Evolutionary conservation across 2,888 invertebrate genomes (phyloP).

Genomic region (Leptinotarsa juncta): DNA sequence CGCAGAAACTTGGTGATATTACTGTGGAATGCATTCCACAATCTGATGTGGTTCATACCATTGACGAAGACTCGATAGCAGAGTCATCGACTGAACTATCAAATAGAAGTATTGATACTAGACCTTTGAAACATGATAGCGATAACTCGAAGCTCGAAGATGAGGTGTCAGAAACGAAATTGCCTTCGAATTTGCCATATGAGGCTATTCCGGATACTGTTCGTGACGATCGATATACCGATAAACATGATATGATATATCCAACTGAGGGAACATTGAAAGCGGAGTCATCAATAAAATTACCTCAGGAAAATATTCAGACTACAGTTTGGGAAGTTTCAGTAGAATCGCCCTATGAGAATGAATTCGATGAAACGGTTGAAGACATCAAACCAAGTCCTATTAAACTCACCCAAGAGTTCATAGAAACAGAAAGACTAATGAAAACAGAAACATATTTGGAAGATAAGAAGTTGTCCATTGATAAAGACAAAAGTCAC

Average conservation of each 20-base stretch:
- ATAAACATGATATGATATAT: slow-evolving; percentile 26
- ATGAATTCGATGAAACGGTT: slow-evolving; percentile 61
- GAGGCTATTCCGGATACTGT: too few relatives aligned
- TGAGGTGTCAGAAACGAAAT: too few relatives aligned
- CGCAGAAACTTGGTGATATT: too few relatives aligned
- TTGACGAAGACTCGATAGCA: too few relatives aligned
- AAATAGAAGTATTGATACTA: too few relatives aligned
- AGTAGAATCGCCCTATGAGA: slow-evolving; percentile 62
- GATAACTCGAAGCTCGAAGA: too few relatives aligned
- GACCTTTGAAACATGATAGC: too few relatives aligned
- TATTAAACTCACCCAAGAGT: slow-evolving; percentile 19
- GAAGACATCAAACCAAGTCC: slow-evolving; percentile 47
- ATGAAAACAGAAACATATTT: slow-evolving; percentile 22
- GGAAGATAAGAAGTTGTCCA: neutral
- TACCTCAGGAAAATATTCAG: slow-evolving; percentile 66
- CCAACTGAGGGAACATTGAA: slow-evolving; percentile 46
- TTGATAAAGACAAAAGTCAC: neutral
- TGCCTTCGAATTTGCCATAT: too few relatives aligned
- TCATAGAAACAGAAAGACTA: slow-evolving; percentile 37
- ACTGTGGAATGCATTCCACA: too few relatives aligned
- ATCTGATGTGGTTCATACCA: too few relatives aligned
- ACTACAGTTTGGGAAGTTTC: slow-evolving; percentile 69
- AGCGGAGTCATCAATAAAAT: slow-evolving; percentile 49
- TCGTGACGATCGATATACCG: slow-evolving; percentile 54
- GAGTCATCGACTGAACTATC: too few relatives aligned